Conservation (phyloP, 2,113 vertebrate genomes). For the Mohoua ochrocephala region DNA sequence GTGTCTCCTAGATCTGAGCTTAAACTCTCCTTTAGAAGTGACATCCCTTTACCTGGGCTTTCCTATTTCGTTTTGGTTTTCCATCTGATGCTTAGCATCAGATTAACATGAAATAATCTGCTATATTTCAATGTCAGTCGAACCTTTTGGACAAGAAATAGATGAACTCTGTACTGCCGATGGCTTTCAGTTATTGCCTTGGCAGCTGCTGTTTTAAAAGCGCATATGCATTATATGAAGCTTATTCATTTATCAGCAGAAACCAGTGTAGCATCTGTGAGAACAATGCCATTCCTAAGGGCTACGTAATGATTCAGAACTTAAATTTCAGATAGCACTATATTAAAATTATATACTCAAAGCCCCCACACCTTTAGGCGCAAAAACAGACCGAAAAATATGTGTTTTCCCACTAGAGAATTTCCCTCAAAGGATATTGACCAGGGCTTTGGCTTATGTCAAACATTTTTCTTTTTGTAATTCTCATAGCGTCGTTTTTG, state of each 20-base stretch:
- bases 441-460: neutral
- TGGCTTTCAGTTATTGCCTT: neutral
- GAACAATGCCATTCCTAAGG: neutral
- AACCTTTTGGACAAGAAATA: neutral
- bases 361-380: rapidly evolving
- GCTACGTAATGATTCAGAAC: neutral
- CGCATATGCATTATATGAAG: neutral
- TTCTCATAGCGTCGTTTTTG: neutral
- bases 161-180: neutral
- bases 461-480: neutral
- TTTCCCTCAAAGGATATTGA: neutral
- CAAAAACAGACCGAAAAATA: neutral
- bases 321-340: neutral
- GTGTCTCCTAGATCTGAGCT: neutral
- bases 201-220: neutral
- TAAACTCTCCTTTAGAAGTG: neutral
- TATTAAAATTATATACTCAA: neutral
- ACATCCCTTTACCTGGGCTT: neutral
- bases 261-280: neutral
- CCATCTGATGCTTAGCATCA: neutral
- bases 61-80: neutral
- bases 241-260: neutral
- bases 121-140: neutral
- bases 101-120: neutral
- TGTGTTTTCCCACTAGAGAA: neutral